Conservation (phyloP, 2,113 vertebrate genomes). For the Hepsetus odoe region DNA sequence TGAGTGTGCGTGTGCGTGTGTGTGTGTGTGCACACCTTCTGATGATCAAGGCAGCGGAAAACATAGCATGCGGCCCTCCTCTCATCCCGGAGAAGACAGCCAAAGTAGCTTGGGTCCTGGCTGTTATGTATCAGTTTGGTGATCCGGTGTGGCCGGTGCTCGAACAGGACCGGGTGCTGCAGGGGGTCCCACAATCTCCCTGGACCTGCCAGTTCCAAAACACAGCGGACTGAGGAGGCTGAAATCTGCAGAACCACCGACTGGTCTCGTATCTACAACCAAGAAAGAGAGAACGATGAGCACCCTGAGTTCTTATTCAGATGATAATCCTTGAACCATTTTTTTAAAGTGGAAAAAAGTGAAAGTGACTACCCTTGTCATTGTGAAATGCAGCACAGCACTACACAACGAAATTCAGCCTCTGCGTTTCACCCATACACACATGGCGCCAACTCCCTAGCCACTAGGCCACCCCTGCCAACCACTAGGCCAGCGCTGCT, state of each 20-base stretch:
- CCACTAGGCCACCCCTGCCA: too few relatives aligned
- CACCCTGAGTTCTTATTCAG: too few relatives aligned
- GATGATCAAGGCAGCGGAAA: constrained; percentile 88
- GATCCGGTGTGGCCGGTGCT: constrained; percentile 84
- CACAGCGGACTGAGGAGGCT: constrained; percentile 77
- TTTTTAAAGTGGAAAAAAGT: too few relatives aligned
- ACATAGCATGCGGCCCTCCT: constrained; percentile 84
- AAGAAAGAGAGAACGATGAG: not conserved
- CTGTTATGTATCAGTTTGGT: constrained; percentile 94
- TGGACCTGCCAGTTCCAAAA: constrained; percentile 69
- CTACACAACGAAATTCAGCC: too few relatives aligned
- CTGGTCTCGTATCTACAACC: constrained; percentile 51
- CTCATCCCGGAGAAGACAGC: constrained; percentile 82
- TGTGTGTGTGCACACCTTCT: constrained; percentile 83
- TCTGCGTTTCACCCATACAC: too few relatives aligned
- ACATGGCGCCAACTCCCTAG: too few relatives aligned
- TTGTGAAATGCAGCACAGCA: too few relatives aligned
- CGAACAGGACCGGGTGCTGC: constrained; percentile 82
- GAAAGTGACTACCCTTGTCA: too few relatives aligned
- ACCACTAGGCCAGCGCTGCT: too few relatives aligned
- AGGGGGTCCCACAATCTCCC: constrained; percentile 84
- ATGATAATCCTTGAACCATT: too few relatives aligned
- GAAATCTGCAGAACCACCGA: constrained; percentile 81
- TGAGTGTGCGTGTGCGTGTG: too few relatives aligned
- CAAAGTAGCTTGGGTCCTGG: constrained; percentile 88